Conservation (phyloP, 2,797 vertebrate genomes). For the Gymnothorax javanicus region DNA sequence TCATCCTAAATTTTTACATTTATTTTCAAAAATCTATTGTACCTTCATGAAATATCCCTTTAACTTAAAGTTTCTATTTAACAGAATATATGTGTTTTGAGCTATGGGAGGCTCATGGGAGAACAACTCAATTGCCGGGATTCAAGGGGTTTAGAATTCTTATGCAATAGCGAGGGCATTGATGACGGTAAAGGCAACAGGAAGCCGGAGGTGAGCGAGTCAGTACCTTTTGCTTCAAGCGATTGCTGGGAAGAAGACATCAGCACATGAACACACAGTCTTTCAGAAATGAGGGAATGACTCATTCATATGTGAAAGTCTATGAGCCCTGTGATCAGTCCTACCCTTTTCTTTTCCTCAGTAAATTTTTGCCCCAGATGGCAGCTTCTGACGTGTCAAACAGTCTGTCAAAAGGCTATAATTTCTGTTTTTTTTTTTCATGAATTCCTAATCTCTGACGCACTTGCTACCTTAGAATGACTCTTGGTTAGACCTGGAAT, state of each 20-base stretch:
- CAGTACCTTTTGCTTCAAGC: neutral
- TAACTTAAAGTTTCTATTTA: no score
- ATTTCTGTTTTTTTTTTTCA: neutral
- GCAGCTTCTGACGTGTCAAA: neutral
- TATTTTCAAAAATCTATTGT: no score
- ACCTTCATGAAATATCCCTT: no score
- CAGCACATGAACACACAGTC: neutral
- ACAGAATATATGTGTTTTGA: no score
- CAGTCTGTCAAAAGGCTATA: neutral
- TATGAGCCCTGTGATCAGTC: neutral
- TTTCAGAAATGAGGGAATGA: neutral
- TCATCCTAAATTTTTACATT: no score
- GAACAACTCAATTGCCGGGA: no score
- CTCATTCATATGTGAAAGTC: neutral
- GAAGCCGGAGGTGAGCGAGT: neutral
- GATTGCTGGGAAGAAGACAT: neutral
- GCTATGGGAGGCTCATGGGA: no score
- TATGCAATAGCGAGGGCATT: neutral
- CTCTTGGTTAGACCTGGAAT: neutral
- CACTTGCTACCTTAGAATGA: neutral
- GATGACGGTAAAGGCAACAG: slow-evolving; percentile 15
- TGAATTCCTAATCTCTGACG: neutral
- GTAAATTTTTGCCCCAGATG: neutral
- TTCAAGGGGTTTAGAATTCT: neutral
- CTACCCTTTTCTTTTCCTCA: neutral